phyloP scores from a whole-genome alignment of 2,797 vertebrate species.

The Uromys caudimaculatus region DNA sequence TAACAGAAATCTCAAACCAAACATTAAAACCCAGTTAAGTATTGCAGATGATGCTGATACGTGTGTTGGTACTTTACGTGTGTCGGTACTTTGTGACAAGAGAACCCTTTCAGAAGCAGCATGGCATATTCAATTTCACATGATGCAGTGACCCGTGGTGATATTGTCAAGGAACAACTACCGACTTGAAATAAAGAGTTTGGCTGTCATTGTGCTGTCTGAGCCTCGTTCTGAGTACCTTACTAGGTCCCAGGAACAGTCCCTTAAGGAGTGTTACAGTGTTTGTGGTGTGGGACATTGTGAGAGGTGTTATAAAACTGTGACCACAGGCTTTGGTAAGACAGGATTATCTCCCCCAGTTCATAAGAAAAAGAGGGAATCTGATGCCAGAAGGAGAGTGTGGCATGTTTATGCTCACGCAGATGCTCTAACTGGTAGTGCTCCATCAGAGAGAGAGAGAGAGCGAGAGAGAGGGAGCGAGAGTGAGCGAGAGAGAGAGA shows the following conservation, averaged over 20 bases:
- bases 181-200: slow-evolving; percentile 53
- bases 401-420: background rate
- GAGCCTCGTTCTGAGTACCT: background rate
- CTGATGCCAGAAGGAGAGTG: background rate
- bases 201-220: slow-evolving; percentile 11
- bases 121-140: slow-evolving; percentile 52
- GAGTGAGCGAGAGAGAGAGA: no score
- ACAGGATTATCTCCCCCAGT: background rate
- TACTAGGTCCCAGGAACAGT: background rate
- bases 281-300: background rate
- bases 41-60: slow-evolving; percentile 68
- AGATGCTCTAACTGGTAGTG: background rate
- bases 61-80: slow-evolving; percentile 53
- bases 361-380: slow-evolving; percentile 24
- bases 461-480: no score
- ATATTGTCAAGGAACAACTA: slow-evolving; percentile 22
- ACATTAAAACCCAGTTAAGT: slow-evolving; percentile 77
- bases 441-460: background rate
- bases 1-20: slow-evolving; percentile 66
- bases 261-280: background rate
- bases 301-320: background rate
- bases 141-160: slow-evolving; percentile 56
- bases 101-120: slow-evolving; percentile 59
- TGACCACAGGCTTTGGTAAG: background rate
- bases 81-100: slow-evolving; percentile 69